Percentiles rank a stretch among this genome's conserved stretches.
phyloP scores from a whole-genome alignment of 92 coral and sea anemone genomes.

The Phenganax stokvisi region DNA sequence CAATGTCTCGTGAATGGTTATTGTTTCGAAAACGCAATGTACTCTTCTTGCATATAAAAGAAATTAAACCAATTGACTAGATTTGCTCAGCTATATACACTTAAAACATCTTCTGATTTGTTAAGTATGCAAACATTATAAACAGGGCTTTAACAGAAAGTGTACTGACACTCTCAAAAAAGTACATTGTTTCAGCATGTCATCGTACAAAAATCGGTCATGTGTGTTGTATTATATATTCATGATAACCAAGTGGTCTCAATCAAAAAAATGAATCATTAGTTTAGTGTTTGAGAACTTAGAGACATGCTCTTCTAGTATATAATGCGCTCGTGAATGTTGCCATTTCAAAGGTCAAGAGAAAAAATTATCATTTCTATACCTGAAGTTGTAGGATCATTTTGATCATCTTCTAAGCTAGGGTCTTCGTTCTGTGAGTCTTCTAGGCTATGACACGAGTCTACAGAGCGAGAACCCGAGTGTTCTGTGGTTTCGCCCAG shows the following conservation, averaged over 20 bases:
- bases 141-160: not conserved
- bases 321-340: not conserved
- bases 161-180: not conserved
- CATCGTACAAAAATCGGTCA: slow-evolving; percentile 8
- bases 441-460: slow-evolving; percentile 25
- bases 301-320: not conserved
- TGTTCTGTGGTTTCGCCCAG: slow-evolving; percentile 25
- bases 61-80: not conserved
- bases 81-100: not conserved
- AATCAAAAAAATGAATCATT: slow-evolving; percentile 34
- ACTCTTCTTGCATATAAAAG: slow-evolving; percentile 5
- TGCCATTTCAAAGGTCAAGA: slow-evolving; percentile 3
- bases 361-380: not conserved
- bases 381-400: slow-evolving; percentile 37
- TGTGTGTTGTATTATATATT: slow-evolving; percentile 10
- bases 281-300: slow-evolving; percentile 8
- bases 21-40: slow-evolving; percentile 7
- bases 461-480: slow-evolving; percentile 13
- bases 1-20: not conserved
- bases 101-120: not conserved
- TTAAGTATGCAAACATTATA: not conserved
- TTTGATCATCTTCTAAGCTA: slow-evolving; percentile 30
- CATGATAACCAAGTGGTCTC: slow-evolving; percentile 16
- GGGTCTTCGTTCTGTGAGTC: slow-evolving; percentile 35
- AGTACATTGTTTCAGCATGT: not conserved